A percentile compares a stretch with the other conserved stretches of the same genome.
Evolutionary conservation across 1,140 invertebrate species (phyloP).

Genomic region (Brachionus manjavacas): DNA sequence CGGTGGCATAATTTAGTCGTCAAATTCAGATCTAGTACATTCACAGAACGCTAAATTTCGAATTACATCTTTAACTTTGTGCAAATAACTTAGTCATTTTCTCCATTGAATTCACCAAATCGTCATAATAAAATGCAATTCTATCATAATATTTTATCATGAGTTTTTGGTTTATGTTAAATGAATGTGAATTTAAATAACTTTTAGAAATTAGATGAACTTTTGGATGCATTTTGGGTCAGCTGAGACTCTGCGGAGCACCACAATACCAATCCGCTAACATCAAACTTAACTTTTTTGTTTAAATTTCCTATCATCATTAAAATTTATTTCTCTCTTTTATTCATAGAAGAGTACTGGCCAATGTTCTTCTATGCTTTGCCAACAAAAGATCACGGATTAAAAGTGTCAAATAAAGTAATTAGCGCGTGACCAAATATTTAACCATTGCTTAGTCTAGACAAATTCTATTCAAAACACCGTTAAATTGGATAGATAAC

Average conservation of each 20-base stretch:
- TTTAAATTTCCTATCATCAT: too few relatives aligned
- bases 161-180: constrained; percentile 14
- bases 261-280: background rate
- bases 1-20: background rate
- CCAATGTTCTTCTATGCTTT: too few relatives aligned
- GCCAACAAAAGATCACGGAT: background rate
- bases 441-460: background rate
- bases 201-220: background rate
- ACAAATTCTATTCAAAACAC: background rate
- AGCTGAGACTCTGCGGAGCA: background rate
- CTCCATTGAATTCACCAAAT: background rate
- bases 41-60: background rate
- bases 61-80: background rate
- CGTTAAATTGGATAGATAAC: background rate
- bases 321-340: too few relatives aligned
- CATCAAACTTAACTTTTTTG: too few relatives aligned
- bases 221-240: background rate
- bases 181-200: background rate
- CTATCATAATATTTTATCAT: background rate
- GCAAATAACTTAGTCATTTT: background rate
- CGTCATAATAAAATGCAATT: background rate
- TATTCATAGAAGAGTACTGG: too few relatives aligned
- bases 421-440: background rate
- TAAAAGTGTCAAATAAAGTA: background rate
- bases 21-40: background rate